Evolutionary conservation across 2,797 vertebrate genomes (phyloP).

Genomic region (Myotis planiceps): DNA sequence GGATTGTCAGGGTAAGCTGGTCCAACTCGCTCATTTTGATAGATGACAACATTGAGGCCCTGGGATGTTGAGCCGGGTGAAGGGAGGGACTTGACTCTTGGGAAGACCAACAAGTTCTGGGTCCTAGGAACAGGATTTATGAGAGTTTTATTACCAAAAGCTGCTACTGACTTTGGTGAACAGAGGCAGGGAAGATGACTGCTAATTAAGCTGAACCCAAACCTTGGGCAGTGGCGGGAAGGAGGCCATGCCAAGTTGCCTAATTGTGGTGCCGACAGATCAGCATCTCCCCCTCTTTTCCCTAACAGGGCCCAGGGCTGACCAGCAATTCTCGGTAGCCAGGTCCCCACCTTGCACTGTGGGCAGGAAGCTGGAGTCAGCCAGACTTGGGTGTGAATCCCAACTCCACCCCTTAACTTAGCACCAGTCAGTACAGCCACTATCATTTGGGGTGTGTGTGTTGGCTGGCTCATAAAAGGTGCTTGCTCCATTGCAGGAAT

Average conservation of each 20-base stretch:
- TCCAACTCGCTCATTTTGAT: neutral
- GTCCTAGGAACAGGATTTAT: neutral
- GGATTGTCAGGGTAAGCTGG: neutral
- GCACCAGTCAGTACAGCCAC: neutral
- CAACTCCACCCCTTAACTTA: neutral
- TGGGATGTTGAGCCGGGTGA: neutral
- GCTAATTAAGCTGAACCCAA: neutral
- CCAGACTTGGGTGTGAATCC: neutral
- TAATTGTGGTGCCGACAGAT: neutral
- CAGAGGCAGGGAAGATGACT: neutral
- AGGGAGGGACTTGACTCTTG: neutral
- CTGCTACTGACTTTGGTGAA: neutral
- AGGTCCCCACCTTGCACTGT: neutral
- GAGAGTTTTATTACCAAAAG: neutral
- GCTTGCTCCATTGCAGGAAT: neutral
- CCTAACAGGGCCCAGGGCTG: neutral
- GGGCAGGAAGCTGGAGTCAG: neutral
- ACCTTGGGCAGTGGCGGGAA: neutral
- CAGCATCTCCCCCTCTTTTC: neutral
- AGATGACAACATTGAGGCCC: neutral
- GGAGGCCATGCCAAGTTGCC: neutral
- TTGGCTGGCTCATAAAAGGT: neutral
- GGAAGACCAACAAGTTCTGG: neutral
- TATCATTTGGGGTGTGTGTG: accelerated
- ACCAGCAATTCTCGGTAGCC: neutral